A percentile compares a stretch with the other conserved stretches of the same genome.
Conservation (phyloP, 2,888 invertebrate genomes). For the Zonitis immaculata region DNA sequence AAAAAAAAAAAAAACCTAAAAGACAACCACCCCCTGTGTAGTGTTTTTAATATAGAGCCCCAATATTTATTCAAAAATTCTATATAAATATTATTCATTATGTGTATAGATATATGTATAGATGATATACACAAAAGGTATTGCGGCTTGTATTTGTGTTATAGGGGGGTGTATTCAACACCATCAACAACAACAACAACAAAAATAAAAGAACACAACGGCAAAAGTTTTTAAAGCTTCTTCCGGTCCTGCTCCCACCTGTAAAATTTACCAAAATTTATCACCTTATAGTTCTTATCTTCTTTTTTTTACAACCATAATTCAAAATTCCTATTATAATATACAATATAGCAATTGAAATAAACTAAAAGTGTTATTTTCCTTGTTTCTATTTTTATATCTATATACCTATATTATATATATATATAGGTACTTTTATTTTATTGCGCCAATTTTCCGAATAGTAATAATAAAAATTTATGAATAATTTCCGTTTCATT, state of each 20-base stretch:
- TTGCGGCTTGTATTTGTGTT: not conserved
- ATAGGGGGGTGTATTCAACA: not conserved
- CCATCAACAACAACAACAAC: not conserved
- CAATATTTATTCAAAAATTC: not conserved
- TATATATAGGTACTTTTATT: no score
- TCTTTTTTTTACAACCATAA: not conserved
- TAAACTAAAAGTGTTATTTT: no score
- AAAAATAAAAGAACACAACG: not conserved
- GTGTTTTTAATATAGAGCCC: not conserved
- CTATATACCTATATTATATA: no score
- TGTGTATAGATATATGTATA: no score
- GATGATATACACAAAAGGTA: no score
- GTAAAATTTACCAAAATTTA: slow-evolving; percentile 18
- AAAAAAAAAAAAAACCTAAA: not conserved
- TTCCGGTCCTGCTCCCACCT: slow-evolving; percentile 31
- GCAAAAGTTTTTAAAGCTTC: slow-evolving; percentile 16
- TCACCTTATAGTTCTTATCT: slow-evolving; percentile 10
- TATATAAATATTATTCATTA: not conserved
- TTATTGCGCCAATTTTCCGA: not conserved
- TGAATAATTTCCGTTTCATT: not conserved
- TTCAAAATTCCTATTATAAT: slow-evolving; percentile 25
- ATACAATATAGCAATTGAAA: slow-evolving; percentile 29
- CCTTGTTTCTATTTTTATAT: no score
- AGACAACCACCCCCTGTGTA: not conserved
- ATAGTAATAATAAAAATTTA: not conserved